Evolutionary conservation across 2,113 vertebrate genomes (phyloP).

Genomic region (Petroica traversi): DNA sequence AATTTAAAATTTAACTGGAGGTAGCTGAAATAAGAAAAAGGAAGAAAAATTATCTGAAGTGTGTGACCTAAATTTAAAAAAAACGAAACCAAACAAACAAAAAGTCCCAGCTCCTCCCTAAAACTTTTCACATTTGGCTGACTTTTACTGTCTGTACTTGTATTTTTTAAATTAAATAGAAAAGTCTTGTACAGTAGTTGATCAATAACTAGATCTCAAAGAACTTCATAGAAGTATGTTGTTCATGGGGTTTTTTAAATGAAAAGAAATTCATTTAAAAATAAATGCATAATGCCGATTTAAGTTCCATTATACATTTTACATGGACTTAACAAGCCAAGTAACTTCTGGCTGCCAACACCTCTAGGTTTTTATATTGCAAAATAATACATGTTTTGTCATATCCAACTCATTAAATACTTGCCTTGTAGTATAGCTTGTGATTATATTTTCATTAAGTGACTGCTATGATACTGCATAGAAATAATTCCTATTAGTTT

Average conservation of each 20-base stretch:
- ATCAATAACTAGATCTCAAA: not conserved
- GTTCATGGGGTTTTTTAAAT: not conserved
- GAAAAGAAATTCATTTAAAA: not conserved
- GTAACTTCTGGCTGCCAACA: not conserved
- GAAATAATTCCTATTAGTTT: not conserved
- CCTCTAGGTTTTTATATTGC: not conserved
- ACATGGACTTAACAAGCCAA: not conserved
- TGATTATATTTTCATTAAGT: constrained; percentile 20
- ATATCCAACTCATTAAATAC: not conserved
- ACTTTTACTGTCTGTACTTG: not conserved
- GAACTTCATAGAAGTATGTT: not conserved
- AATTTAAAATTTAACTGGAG: not conserved
- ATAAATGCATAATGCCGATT: not conserved
- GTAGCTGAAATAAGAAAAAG: not conserved
- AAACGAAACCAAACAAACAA: not conserved
- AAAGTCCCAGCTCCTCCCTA: not conserved
- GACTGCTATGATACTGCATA: not conserved
- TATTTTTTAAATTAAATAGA: not conserved
- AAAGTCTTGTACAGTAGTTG: not conserved
- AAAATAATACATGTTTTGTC: not conserved
- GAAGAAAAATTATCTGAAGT: not conserved
- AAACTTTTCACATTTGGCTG: not conserved
- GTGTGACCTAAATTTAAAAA: not conserved
- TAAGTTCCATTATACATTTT: not conserved
- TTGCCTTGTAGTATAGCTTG: not conserved